Evolutionary conservation across 2,888 invertebrate genomes (phyloP).

Genomic region (Calameuta filiformis): DNA sequence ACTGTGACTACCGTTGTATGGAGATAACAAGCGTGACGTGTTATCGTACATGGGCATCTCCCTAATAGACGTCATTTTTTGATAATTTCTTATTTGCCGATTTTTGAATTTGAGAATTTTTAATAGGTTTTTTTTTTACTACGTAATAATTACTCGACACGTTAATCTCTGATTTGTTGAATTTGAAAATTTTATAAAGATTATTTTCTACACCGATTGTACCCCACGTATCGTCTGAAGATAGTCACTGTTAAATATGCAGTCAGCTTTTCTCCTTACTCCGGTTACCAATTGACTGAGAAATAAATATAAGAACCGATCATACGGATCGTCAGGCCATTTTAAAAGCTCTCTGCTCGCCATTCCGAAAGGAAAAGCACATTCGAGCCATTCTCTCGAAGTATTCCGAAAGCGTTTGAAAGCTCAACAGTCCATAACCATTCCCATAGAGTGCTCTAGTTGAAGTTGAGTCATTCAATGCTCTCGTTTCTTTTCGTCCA

Average conservation of each 20-base stretch:
- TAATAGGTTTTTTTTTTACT: neutral
- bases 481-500: neutral
- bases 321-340: neutral
- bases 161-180: too few relatives aligned
- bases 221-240: neutral
- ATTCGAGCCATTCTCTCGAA: neutral
- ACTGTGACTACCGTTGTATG: neutral
- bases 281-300: neutral
- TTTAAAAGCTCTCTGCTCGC: neutral
- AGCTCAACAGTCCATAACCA: neutral
- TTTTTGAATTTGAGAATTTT: neutral
- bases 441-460: neutral
- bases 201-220: too few relatives aligned
- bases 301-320: neutral
- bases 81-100: neutral
- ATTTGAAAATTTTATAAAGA: too few relatives aligned
- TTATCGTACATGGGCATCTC: neutral
- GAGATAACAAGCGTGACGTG: neutral
- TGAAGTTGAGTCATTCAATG: neutral
- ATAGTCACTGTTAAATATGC: neutral
- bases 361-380: neutral
- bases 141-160: neutral
- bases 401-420: neutral
- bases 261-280: neutral
- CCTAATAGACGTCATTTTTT: neutral